These are phyloP conservation scores for Calameuta pallipes DNA, from an alignment of 2,888 invertebrate species.

Conservation along the genomic window DNA sequence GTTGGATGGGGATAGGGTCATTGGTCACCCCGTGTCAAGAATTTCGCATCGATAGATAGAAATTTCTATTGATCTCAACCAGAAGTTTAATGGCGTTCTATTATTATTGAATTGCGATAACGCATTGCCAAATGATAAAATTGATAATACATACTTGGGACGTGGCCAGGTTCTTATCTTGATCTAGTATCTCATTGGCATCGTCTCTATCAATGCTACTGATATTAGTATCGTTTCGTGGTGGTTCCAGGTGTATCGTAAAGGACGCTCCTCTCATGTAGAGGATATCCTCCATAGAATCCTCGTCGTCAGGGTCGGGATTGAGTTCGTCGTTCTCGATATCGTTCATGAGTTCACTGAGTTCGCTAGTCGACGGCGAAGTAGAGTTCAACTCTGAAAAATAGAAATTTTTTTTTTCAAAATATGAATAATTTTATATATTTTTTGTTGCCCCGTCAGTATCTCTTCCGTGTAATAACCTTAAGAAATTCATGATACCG, in stretches of 20 bases:
- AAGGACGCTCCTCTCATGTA: conserved; percentile 63
- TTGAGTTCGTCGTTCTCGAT: conserved; percentile 76
- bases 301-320: conserved; percentile 50
- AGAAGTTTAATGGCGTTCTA: background rate
- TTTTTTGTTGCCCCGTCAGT: background rate
- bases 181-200: conserved; percentile 41
- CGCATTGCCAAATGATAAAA: background rate
- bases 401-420: background rate
- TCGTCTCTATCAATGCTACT: conserved; percentile 39
- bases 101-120: background rate
- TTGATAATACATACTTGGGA: conserved; percentile 41
- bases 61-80: background rate
- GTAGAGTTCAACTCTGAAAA: conserved; percentile 81
- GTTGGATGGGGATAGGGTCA: background rate
- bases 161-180: conserved; percentile 38
- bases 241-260: conserved; percentile 57
- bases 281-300: conserved; percentile 65
- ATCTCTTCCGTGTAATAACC: background rate
- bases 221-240: conserved; percentile 39
- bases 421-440: background rate
- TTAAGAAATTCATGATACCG: background rate
- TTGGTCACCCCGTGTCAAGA: background rate
- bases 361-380: conserved; percentile 69
- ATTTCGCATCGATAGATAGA: background rate
- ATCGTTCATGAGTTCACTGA: conserved; percentile 61